Evolutionary conservation across 2,888 invertebrate genomes (phyloP).

Genomic region (Tanypteryx hageni): DNA sequence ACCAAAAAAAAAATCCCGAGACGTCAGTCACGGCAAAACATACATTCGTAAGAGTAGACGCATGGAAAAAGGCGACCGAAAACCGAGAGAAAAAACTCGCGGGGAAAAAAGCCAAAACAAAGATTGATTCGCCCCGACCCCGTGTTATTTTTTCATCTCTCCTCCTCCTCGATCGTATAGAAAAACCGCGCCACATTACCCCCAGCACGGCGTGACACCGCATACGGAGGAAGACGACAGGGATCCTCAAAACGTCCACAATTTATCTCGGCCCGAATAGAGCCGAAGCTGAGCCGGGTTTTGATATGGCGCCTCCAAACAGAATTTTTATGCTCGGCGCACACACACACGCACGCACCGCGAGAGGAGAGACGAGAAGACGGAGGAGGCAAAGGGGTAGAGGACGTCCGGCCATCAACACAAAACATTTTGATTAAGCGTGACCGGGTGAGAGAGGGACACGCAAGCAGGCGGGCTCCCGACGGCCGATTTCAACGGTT

Average conservation of each 20-base stretch:
- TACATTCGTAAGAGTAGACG: not conserved
- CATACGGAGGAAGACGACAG: not conserved
- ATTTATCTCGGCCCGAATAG: slow-evolving; percentile 31
- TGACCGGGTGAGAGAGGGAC: slow-evolving; percentile 42
- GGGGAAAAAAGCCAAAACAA: slow-evolving; percentile 34
- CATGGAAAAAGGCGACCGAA: not conserved
- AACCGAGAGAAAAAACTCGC: not conserved
- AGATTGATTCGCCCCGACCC: slow-evolving; percentile 52
- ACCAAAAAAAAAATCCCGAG: not conserved
- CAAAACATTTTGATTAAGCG: slow-evolving; percentile 64
- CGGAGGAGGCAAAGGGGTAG: not conserved
- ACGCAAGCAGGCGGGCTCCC: slow-evolving; percentile 36
- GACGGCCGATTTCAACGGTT: slow-evolving; percentile 59
- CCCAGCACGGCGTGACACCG: slow-evolving; percentile 23
- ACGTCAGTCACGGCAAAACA: slow-evolving; percentile 44
- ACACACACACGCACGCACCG: not conserved
- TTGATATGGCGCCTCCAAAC: slow-evolving; percentile 38
- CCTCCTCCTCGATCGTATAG: not conserved
- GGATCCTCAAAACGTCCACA: slow-evolving; percentile 43
- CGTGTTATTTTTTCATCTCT: slow-evolving; percentile 31
- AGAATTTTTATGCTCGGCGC: slow-evolving; percentile 38
- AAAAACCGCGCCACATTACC: not conserved
- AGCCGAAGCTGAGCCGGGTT: slow-evolving; percentile 16
- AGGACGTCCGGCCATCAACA: slow-evolving; percentile 18
- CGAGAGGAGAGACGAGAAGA: not conserved